A percentile compares a stretch with the other conserved stretches of the same genome.
phyloP scores from a whole-genome alignment of 2,113 vertebrate genomes.

The Butastur rufipennis region DNA sequence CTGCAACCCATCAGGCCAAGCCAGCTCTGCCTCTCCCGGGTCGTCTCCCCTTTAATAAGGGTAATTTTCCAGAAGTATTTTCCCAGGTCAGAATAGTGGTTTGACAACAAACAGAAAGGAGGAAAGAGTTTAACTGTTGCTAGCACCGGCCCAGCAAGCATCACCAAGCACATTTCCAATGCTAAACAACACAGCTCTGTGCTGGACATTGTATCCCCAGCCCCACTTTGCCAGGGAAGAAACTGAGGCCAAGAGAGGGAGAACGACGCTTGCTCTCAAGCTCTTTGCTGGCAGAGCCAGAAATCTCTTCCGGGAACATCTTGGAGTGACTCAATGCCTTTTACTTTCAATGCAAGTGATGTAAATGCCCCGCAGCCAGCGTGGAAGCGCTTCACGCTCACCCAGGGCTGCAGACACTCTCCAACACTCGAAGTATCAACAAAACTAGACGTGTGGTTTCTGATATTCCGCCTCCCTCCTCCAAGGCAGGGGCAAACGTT shows the following conservation, averaged over 20 bases:
- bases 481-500: not conserved
- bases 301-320: constrained; percentile 21
- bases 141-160: not conserved
- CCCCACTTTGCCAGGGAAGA: not conserved
- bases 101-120: not conserved
- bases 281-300: not conserved
- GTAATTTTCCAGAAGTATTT: not conserved
- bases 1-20: not conserved
- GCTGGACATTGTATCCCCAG: not conserved
- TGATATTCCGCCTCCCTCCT: not conserved
- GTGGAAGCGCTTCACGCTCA: not conserved
- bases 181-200: not conserved
- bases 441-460: not conserved
- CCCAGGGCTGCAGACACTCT: not conserved
- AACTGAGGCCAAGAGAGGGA: not conserved
- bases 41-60: not conserved
- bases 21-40: not conserved
- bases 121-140: not conserved
- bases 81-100: not conserved
- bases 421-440: not conserved
- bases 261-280: not conserved
- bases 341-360: not conserved
- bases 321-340: constrained; percentile 36
- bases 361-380: not conserved
- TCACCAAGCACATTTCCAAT: not conserved